These are phyloP conservation scores for Euura lappo DNA, from an alignment of 1,140 invertebrate genomes.

Conservation along the genomic window DNA sequence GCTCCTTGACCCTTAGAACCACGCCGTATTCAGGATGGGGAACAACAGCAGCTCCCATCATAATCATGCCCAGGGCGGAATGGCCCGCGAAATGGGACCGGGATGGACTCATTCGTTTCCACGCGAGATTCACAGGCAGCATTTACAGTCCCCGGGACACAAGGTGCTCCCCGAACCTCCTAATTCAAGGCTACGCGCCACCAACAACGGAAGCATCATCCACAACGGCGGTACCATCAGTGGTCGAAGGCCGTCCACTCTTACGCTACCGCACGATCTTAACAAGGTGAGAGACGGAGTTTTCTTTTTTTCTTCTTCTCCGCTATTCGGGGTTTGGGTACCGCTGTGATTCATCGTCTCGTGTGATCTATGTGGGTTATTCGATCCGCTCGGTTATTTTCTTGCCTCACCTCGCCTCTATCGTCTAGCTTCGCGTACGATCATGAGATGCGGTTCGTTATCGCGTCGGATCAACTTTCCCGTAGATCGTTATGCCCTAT, in stretches of 20 bases:
- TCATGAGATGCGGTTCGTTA: not conserved
- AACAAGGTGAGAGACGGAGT: slow-evolving; percentile 39
- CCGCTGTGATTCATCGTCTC: not conserved
- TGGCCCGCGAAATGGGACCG: slow-evolving; percentile 36
- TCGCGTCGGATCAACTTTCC: not conserved
- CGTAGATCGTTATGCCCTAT: not conserved
- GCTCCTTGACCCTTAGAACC: not conserved
- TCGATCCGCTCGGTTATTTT: slow-evolving; percentile 4
- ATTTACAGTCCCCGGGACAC: slow-evolving; percentile 49
- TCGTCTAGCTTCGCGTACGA: too few relatives aligned
- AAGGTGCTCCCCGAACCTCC: slow-evolving; percentile 74
- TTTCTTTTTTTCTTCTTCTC: not conserved
- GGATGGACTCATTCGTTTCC: slow-evolving; percentile 61
- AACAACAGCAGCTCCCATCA: slow-evolving; percentile 39
- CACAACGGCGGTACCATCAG: slow-evolving; percentile 80
- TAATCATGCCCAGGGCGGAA: slow-evolving; percentile 20
- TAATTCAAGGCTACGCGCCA: slow-evolving; percentile 68
- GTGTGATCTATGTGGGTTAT: not conserved
- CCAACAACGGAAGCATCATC: slow-evolving; percentile 80
- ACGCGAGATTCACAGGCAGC: slow-evolving; percentile 46
- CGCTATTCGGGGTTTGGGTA: too few relatives aligned
- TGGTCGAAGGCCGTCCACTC: slow-evolving; percentile 59
- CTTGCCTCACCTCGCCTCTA: not conserved
- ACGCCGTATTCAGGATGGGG: slow-evolving; percentile 38
- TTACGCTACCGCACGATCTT: slow-evolving; percentile 45